Evolutionary conservation across 2,888 invertebrate species (phyloP).

Genomic region (Scotopteryx bipunctaria): DNA sequence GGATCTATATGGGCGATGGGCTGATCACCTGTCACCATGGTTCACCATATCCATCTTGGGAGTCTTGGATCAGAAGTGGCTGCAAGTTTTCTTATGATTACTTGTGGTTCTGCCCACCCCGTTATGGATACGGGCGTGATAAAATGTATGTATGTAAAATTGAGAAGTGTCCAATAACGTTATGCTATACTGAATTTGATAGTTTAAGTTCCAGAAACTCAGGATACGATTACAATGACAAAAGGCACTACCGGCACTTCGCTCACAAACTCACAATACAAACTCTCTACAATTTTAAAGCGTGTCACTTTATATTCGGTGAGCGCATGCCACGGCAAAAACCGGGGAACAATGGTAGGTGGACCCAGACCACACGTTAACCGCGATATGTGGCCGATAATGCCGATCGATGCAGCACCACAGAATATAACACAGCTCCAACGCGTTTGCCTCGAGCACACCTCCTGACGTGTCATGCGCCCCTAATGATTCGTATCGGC

Average conservation of each 20-base stretch:
- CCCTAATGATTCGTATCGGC: conserved; percentile 30
- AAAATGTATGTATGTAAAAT: no score
- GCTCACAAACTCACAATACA: conserved; percentile 23
- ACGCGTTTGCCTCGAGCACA: conserved; percentile 28
- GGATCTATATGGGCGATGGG: no score
- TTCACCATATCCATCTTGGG: no score
- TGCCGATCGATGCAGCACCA: conserved; percentile 29
- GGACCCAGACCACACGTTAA: conserved; percentile 30
- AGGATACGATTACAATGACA: conserved; percentile 18
- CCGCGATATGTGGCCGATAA: conserved; percentile 32
- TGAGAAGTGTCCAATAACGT: no score
- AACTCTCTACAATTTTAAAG: conserved; percentile 29
- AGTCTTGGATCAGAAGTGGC: no score
- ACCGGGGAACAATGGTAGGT: conserved; percentile 31
- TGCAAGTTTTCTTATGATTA: no score
- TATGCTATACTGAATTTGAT: conserved; percentile 1
- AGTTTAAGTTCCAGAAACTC: conserved; percentile 10
- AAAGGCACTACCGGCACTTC: conserved; percentile 27
- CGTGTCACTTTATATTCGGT: conserved; percentile 30
- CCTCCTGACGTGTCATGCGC: conserved; percentile 30
- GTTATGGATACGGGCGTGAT: no score
- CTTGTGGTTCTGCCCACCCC: no score
- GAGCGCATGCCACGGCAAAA: conserved; percentile 28
- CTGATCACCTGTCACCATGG: no score
- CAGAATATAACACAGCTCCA: conserved; percentile 10